These are phyloP conservation scores for Clostera curtula DNA, from an alignment of 2,888 invertebrate genomes.

Conservation along the genomic window DNA sequence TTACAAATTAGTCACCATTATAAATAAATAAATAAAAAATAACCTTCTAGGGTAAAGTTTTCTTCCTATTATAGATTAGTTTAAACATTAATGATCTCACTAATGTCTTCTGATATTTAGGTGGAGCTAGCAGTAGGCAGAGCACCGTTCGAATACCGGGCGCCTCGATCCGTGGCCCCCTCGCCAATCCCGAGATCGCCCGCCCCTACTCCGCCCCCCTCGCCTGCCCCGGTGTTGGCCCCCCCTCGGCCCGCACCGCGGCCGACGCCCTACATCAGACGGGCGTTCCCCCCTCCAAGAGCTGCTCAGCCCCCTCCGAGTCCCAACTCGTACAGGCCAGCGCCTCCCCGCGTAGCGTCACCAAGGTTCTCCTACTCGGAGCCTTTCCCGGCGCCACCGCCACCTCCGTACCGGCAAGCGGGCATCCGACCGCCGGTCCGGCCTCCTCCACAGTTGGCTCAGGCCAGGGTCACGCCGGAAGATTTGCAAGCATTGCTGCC, in stretches of 20 bases:
- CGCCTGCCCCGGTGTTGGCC: constrained; percentile 16
- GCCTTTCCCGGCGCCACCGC: constrained; percentile 26
- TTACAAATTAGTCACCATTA: too few relatives aligned
- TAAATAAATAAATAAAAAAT: too few relatives aligned
- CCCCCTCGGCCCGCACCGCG: constrained; percentile 13
- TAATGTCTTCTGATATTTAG: constrained; percentile 21
- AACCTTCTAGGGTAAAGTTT: too few relatives aligned
- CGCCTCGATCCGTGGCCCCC: constrained; percentile 28
- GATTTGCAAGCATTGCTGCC: constrained; percentile 66
- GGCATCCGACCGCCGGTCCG: constrained; percentile 23
- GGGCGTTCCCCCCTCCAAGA: constrained; percentile 21
- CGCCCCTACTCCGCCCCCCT: constrained; percentile 21
- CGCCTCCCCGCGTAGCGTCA: constrained; percentile 17
- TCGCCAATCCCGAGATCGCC: constrained; percentile 14
- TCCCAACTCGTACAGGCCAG: constrained; percentile 21
- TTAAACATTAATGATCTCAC: background rate
- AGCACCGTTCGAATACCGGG: constrained; percentile 55
- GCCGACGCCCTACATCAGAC: constrained; percentile 23
- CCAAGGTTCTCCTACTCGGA: constrained; percentile 11
- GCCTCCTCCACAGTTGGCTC: constrained; percentile 23
- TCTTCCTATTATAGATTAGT: too few relatives aligned
- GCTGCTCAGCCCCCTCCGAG: constrained; percentile 19
- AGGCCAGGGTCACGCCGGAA: constrained; percentile 47
- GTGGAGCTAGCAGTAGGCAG: constrained; percentile 61
- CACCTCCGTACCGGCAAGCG: constrained; percentile 19